These are phyloP conservation scores for Leptopilina boulardi DNA, from an alignment of 1,140 invertebrate genomes.

Conservation along the genomic window DNA sequence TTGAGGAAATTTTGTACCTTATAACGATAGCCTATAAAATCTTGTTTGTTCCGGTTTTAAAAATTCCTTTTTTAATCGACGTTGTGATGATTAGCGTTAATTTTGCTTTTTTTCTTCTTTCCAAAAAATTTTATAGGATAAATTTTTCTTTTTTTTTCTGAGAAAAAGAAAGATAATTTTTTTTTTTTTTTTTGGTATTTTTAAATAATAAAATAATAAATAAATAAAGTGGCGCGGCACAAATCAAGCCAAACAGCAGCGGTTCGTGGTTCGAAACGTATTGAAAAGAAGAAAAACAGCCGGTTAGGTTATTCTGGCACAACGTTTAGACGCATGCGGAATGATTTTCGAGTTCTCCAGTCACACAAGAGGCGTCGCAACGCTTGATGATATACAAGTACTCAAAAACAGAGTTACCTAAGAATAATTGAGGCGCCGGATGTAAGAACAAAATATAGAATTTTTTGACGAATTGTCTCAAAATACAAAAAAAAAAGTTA, in stretches of 20 bases:
- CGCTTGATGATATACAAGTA: constrained; percentile 45
- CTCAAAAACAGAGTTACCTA: constrained; percentile 52
- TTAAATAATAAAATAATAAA: not conserved
- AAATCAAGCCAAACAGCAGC: constrained; percentile 71
- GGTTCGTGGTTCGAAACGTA: constrained; percentile 72
- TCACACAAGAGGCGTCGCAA: constrained; percentile 52
- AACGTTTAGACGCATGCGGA: constrained; percentile 71
- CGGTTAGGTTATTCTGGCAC: constrained; percentile 66
- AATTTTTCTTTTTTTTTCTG: too few relatives aligned
- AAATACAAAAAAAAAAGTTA: too few relatives aligned
- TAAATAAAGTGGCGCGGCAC: constrained; percentile 70
- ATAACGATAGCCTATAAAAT: too few relatives aligned
- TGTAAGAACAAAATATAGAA: too few relatives aligned
- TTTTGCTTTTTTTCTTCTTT: too few relatives aligned
- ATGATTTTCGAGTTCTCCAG: constrained; percentile 51
- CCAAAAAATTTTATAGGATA: too few relatives aligned
- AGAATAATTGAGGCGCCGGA: constrained; percentile 58
- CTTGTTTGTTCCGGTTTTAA: too few relatives aligned
- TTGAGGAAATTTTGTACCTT: too few relatives aligned
- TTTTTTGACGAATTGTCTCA: too few relatives aligned
- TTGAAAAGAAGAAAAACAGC: constrained; percentile 60
- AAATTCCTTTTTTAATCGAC: too few relatives aligned
- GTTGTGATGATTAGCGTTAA: too few relatives aligned
- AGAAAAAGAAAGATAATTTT: too few relatives aligned
- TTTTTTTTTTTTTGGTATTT: not conserved